These are phyloP conservation scores for Trichomalopsis sarcophagae DNA, from an alignment of 1,140 invertebrate species.

Conservation along the genomic window DNA sequence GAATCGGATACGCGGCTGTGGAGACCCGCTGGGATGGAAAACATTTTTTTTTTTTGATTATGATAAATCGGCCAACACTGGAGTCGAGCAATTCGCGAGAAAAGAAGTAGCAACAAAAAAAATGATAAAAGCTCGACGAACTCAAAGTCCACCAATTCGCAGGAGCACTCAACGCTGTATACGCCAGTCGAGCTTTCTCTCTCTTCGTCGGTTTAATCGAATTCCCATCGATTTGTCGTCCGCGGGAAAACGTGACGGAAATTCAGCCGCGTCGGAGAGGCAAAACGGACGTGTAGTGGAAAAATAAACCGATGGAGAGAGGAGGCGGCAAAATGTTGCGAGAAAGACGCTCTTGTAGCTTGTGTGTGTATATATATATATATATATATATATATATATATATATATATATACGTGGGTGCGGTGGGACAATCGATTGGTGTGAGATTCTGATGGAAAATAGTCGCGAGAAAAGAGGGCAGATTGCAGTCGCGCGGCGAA, in stretches of 20 bases:
- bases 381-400: no score
- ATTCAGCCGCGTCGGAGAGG: background rate
- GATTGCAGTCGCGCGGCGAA: no score
- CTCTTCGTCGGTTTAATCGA: background rate
- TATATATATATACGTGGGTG: background rate
- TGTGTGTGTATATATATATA: no score
- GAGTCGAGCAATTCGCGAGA: background rate
- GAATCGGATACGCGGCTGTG: background rate
- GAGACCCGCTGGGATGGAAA: background rate
- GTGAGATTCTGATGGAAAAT: background rate
- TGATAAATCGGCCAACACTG: no score
- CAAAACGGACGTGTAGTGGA: background rate
- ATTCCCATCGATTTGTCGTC: background rate
- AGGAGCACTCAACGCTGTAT: background rate
- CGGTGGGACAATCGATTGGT: background rate
- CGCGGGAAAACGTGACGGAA: background rate
- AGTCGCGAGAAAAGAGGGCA: background rate
- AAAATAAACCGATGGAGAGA: background rate
- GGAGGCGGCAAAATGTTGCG: background rate
- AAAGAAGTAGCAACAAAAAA: background rate
- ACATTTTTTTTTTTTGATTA: background rate
- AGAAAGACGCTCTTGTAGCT: background rate
- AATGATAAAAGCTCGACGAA: background rate
- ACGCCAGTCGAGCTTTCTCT: no score
- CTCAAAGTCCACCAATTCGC: background rate